These are phyloP conservation scores for Mesitornis unicolor DNA, from an alignment of 2,113 vertebrate genomes.

Conservation along the genomic window DNA sequence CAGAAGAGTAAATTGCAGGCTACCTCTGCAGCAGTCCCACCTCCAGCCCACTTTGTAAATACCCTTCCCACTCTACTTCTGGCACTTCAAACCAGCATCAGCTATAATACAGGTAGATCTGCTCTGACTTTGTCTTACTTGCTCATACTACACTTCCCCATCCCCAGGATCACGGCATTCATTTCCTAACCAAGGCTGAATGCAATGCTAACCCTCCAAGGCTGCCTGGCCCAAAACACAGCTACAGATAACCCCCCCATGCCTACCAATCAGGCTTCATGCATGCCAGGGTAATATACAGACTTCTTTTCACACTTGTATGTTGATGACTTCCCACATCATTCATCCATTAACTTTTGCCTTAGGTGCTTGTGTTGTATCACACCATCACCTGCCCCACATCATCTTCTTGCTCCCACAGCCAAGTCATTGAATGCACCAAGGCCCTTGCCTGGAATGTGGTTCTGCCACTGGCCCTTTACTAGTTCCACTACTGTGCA, in stretches of 20 bases:
- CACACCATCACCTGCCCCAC: background rate
- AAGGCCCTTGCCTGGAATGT: background rate
- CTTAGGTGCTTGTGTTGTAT: background rate
- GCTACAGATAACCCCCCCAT: background rate
- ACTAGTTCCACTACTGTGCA: background rate
- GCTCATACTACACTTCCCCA: background rate
- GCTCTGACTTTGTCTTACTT: background rate
- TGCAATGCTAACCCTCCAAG: background rate
- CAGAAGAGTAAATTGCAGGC: background rate
- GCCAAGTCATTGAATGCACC: background rate
- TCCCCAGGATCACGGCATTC: fast-evolving
- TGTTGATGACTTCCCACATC: background rate
- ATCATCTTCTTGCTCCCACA: fast-evolving
- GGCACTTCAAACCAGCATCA: background rate
- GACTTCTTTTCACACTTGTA: background rate
- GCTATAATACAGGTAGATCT: background rate
- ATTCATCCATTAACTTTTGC: background rate
- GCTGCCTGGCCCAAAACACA: background rate
- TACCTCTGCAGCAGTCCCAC: background rate
- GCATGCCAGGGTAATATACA: background rate
- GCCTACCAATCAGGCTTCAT: background rate
- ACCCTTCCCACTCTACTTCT: background rate
- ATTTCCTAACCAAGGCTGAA: background rate
- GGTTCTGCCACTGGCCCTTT: background rate
- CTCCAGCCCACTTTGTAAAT: background rate